A percentile compares a stretch with the other conserved stretches of the same genome.
phyloP scores from a whole-genome alignment of 2,797 vertebrate species.

The Myotis vivesi region DNA sequence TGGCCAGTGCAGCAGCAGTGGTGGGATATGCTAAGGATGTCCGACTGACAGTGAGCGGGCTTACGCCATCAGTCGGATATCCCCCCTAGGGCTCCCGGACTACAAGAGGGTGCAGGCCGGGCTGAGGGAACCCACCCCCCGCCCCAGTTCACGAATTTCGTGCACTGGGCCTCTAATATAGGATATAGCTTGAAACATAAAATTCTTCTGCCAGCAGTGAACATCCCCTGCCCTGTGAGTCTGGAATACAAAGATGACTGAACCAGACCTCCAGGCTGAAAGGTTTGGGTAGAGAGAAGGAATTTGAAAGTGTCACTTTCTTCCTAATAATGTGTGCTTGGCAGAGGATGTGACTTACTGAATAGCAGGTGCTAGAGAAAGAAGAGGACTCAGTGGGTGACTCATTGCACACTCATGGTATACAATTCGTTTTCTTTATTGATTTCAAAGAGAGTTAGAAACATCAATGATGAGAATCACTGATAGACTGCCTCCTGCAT shows the following conservation, averaged over 20 bases:
- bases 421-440: too few species aligned
- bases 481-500: too few species aligned
- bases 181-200: background rate
- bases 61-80: too few species aligned
- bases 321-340: background rate
- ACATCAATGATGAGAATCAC: too few species aligned
- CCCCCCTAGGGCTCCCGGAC: too few species aligned
- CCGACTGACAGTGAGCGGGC: too few species aligned
- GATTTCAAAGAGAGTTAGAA: too few species aligned
- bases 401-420: background rate
- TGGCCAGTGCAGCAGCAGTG: too few species aligned
- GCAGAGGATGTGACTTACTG: background rate
- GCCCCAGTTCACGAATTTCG: too few species aligned
- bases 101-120: too few species aligned
- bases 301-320: background rate
- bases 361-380: background rate
- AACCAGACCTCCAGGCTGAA: background rate
- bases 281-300: background rate
- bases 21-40: too few species aligned
- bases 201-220: background rate
- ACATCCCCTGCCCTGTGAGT: background rate
- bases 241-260: background rate
- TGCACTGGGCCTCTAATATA: background rate
- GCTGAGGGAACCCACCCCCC: fast-evolving
- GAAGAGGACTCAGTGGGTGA: background rate